Conservation (phyloP, 1,140 invertebrate genomes). For the Calephelis nemesis region DNA sequence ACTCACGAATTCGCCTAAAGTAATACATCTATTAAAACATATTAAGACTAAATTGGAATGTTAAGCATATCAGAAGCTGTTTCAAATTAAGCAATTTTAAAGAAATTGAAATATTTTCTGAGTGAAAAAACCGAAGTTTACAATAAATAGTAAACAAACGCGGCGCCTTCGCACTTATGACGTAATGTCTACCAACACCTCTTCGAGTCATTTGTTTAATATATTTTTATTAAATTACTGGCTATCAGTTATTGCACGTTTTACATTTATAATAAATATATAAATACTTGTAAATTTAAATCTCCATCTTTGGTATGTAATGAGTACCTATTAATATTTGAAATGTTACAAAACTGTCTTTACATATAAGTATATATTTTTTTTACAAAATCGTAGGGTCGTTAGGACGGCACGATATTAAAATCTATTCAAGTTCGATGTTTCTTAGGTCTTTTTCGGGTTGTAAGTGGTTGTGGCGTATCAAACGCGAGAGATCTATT, state of each 20-base stretch:
- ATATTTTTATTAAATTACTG: constrained; percentile 78
- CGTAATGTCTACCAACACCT: constrained; percentile 53
- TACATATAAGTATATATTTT: constrained; percentile 77
- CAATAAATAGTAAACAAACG: constrained; percentile 75
- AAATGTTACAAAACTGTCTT: constrained; percentile 79
- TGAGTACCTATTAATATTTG: constrained; percentile 77
- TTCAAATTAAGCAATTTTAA: constrained; percentile 63
- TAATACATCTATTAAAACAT: constrained; percentile 65
- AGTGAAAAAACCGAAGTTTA: constrained; percentile 59
- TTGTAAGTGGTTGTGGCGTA: constrained; percentile 53
- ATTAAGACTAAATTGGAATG: constrained; percentile 69
- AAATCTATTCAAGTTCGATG: constrained; percentile 77
- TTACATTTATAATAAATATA: constrained; percentile 80
- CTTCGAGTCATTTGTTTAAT: constrained; percentile 71
- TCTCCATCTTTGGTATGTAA: constrained; percentile 76
- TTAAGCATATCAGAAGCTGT: constrained; percentile 62
- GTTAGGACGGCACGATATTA: constrained; percentile 78
- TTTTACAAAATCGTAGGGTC: constrained; percentile 79
- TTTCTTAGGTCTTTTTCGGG: constrained; percentile 69
- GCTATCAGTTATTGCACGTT: constrained; percentile 78
- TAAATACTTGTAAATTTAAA: constrained; percentile 79
- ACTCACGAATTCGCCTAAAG: constrained; percentile 70
- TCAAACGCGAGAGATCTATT: constrained; percentile 54
- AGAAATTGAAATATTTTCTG: constrained; percentile 42
- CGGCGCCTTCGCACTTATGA: constrained; percentile 36